phyloP scores from a whole-genome alignment of 2,797 vertebrate species.

The Rhinophrynus dorsalis region DNA sequence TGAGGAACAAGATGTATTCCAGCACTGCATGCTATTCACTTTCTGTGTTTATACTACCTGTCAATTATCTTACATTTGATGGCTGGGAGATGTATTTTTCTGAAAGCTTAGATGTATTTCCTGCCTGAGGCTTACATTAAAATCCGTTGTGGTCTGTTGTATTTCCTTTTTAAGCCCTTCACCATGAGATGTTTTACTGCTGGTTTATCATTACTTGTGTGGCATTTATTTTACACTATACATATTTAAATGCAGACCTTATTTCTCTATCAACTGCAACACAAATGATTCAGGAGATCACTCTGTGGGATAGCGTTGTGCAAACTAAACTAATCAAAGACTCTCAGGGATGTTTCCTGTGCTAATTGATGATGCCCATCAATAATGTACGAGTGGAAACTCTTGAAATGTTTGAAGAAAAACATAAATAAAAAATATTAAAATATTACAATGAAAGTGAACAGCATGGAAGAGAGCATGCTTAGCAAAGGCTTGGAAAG shows the following conservation, averaged over 20 bases:
- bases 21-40: conserved; percentile 5
- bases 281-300: background rate
- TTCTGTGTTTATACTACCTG: conserved; percentile 7
- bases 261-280: background rate
- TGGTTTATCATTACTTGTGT: conserved; percentile 18
- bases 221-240: background rate
- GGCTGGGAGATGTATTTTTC: background rate
- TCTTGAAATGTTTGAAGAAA: too few species aligned
- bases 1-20: conserved; percentile 21
- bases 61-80: background rate
- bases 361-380: too few species aligned
- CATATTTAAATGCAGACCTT: conserved; percentile 19
- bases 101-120: conserved; percentile 14
- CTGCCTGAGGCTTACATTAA: background rate
- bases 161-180: background rate
- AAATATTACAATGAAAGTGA: too few species aligned
- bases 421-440: too few species aligned
- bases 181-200: conserved; percentile 27
- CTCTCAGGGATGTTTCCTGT: background rate
- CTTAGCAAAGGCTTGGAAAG: too few species aligned
- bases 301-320: background rate
- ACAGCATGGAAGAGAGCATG: too few species aligned
- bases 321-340: background rate
- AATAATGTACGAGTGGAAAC: too few species aligned
- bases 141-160: background rate